Evolutionary conservation across 2,797 vertebrate genomes (phyloP).

Genomic region (Anabacerthia variegaticeps): DNA sequence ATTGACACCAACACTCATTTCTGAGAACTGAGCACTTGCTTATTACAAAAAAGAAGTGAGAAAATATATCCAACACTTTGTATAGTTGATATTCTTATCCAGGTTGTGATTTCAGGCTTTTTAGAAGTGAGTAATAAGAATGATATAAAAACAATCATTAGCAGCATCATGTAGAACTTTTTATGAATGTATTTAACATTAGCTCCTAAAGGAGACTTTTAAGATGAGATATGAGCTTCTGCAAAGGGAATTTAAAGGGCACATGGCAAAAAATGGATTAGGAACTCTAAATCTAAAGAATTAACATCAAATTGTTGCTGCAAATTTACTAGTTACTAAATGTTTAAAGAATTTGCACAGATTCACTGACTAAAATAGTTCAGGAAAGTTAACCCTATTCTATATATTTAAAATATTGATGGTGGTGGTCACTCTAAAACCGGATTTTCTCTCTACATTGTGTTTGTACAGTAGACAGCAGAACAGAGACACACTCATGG

Average conservation of each 20-base stretch:
- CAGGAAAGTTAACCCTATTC: not conserved
- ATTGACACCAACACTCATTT: not conserved
- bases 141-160: not conserved
- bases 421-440: not conserved
- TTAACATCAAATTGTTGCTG: not conserved
- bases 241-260: not conserved
- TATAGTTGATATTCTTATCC: not conserved
- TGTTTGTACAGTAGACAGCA: not conserved
- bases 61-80: not conserved
- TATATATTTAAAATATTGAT: not conserved
- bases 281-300: not conserved
- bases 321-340: not conserved
- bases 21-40: not conserved
- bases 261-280: not conserved
- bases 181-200: not conserved
- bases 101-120: not conserved
- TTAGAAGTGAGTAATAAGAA: not conserved
- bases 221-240: not conserved
- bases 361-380: not conserved
- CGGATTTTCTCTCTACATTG: not conserved
- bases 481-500: fast-evolving
- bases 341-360: not conserved
- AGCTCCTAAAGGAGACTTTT: not conserved
- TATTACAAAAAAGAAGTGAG: not conserved
- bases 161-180: not conserved